Conservation (phyloP, 1,140 invertebrate species). For the Lethrus apterus region DNA sequence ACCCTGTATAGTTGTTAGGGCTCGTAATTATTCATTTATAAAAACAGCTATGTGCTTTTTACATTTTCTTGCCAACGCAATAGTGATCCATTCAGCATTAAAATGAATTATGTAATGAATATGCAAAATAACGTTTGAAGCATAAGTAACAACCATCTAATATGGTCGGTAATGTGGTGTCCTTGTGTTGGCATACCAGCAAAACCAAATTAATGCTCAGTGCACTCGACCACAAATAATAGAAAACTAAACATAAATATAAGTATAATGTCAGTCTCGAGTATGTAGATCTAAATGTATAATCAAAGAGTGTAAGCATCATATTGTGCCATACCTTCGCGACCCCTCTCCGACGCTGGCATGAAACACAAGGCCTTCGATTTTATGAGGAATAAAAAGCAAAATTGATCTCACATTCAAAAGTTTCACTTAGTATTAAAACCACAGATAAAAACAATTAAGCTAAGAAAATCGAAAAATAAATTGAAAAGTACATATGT, state of each 20-base stretch:
- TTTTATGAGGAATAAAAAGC: constrained; percentile 1
- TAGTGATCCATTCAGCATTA: too few species aligned
- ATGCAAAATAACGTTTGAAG: too few species aligned
- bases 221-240: too few species aligned
- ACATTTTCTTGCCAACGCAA: too few species aligned
- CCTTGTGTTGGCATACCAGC: constrained; percentile 41
- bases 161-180: constrained; percentile 32
- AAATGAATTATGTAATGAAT: too few species aligned
- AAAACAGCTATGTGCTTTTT: too few species aligned
- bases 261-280: too few species aligned
- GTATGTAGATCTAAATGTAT: not conserved
- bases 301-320: constrained; percentile 20
- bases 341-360: constrained; percentile 48
- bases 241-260: too few species aligned
- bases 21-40: too few species aligned
- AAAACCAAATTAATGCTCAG: constrained; percentile 18
- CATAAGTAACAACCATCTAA: too few species aligned
- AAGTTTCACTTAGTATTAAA: not conserved
- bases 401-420: not conserved
- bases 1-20: too few species aligned
- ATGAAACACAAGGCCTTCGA: constrained; percentile 43
- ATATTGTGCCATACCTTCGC: constrained; percentile 44
- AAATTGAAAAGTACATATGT: not conserved
- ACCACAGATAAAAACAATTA: not conserved
- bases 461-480: not conserved